These are phyloP conservation scores for Pocillopora verrucosa DNA, from an alignment of 64 coral and sea anemone genomes.

Conservation along the genomic window DNA sequence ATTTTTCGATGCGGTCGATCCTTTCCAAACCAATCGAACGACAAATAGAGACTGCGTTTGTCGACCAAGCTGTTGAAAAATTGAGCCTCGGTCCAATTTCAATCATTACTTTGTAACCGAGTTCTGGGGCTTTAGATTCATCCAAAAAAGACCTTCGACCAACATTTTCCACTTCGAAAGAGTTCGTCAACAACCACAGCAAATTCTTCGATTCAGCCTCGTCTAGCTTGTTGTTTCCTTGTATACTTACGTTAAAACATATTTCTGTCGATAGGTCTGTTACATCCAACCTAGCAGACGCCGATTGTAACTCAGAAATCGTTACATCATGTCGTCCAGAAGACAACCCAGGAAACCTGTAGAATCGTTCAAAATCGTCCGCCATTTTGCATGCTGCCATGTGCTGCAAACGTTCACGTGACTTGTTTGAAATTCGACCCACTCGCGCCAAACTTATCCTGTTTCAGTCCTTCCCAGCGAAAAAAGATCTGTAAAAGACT, in stretches of 20 bases:
- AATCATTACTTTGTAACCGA: conserved; percentile 44
- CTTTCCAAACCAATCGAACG: conserved; percentile 84
- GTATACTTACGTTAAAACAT: conserved; percentile 72
- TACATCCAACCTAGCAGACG: conserved; percentile 39
- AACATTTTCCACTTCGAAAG: conserved; percentile 82
- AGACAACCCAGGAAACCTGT: conserved; percentile 75
- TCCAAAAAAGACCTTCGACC: conserved; percentile 50
- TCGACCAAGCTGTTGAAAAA: conserved; percentile 95
- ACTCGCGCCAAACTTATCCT: conserved; percentile 8
- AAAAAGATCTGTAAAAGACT: too few relatives aligned
- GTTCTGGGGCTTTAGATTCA: background rate
- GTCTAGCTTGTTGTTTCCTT: conserved; percentile 47
- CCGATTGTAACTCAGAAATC: conserved; percentile 40
- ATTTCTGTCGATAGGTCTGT: conserved; percentile 63
- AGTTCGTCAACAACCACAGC: conserved; percentile 67
- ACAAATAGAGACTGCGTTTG: conserved; percentile 96
- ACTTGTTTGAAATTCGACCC: background rate
- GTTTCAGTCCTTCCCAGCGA: background rate
- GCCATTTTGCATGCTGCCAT: conserved; percentile 42
- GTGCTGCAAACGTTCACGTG: background rate
- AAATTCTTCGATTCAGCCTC: conserved; percentile 46
- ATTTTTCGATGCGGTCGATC: conserved; percentile 84
- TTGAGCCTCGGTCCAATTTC: conserved; percentile 98
- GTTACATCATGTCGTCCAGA: conserved; percentile 60
- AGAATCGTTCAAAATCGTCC: conserved; percentile 50